A percentile compares a stretch with the other conserved stretches of the same genome.
phyloP scores from a whole-genome alignment of 2,797 vertebrate genomes.

The Melanotaenia trifasciata region DNA sequence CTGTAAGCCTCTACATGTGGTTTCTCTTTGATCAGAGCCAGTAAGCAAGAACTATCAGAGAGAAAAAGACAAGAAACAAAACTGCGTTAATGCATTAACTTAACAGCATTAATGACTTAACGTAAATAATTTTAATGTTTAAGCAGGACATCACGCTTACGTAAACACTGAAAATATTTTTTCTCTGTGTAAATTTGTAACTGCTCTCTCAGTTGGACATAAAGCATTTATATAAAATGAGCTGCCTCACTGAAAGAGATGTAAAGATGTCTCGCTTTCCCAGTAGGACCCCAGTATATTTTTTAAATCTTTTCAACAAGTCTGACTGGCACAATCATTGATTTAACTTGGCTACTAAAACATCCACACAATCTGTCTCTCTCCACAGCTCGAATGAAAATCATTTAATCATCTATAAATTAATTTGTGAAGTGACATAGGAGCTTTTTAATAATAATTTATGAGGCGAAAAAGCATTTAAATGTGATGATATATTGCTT shows the following conservation, averaged over 20 bases:
- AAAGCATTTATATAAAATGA: slow-evolving; percentile 22
- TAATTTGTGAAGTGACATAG: slow-evolving; percentile 44
- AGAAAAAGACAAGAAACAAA: too few species aligned
- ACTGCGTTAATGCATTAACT: too few species aligned
- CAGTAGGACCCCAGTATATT: slow-evolving; percentile 15
- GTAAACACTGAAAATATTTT: not conserved
- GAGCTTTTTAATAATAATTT: slow-evolving; percentile 35
- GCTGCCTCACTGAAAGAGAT: slow-evolving; percentile 9
- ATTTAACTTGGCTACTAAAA: slow-evolving; percentile 47
- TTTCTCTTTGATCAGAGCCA: too few species aligned
- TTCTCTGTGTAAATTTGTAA: not conserved
- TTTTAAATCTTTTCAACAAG: slow-evolving; percentile 28
- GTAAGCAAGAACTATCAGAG: too few species aligned
- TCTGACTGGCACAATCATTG: slow-evolving; percentile 42
- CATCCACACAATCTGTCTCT: slow-evolving; percentile 47
- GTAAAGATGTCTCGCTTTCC: slow-evolving; percentile 3
- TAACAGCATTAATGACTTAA: too few species aligned
- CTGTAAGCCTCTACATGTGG: too few species aligned
- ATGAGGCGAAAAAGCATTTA: slow-evolving; percentile 23
- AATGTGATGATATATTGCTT: slow-evolving; percentile 19
- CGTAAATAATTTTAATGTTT: not conserved
- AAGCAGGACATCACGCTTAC: slow-evolving; percentile 2
- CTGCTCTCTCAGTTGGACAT: not conserved
- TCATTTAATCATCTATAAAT: slow-evolving; percentile 42
- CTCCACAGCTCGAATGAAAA: slow-evolving; percentile 40